A percentile compares a stretch with the other conserved stretches of the same genome.
phyloP scores from a whole-genome alignment of 2,888 invertebrate species.

The Tanypteryx hageni region DNA sequence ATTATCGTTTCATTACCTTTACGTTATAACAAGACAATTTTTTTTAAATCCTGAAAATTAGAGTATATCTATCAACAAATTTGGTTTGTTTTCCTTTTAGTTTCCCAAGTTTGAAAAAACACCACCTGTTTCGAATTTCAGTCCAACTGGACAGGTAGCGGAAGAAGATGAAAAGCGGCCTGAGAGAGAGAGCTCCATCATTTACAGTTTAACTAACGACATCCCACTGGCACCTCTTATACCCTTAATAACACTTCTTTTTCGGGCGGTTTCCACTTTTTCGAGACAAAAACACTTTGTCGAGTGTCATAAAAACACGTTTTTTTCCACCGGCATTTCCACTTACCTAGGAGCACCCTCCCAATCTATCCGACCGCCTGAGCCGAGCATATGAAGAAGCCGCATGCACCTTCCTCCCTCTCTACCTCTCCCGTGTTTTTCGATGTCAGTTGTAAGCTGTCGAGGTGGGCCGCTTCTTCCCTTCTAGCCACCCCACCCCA shows the following conservation, averaged over 20 bases:
- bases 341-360: not conserved
- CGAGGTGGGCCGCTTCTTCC: not conserved
- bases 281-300: not conserved
- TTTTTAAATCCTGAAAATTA: no score
- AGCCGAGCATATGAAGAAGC: not conserved
- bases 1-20: no score
- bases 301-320: not conserved
- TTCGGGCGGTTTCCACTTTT: not conserved
- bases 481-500: not conserved
- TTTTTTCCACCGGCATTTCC: not conserved
- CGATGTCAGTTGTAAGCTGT: not conserved
- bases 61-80: no score
- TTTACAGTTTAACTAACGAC: no score
- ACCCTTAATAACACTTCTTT: not conserved
- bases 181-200: no score
- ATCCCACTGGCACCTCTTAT: no score
- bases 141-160: no score
- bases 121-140: no score
- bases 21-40: no score
- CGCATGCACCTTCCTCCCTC: not conserved
- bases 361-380: not conserved
- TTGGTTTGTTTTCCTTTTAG: no score
- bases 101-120: no score
- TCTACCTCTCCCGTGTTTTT: not conserved
- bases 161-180: no score